Base-by-base conservation (phyloP, 2,888 invertebrate genomes). In the Polyploca ridens region DNA sequence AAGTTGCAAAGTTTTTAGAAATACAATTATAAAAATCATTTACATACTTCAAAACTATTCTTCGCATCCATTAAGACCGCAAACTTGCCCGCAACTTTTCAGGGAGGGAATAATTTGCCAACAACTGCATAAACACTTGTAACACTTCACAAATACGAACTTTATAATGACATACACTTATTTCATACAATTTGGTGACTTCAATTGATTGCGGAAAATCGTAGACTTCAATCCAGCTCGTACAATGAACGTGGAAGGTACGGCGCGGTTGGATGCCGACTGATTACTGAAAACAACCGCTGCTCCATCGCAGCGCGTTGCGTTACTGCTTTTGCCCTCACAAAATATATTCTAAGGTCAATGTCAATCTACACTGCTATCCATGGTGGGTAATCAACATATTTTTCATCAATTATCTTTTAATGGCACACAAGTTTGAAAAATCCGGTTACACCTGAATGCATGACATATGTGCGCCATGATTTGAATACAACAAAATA, bases 271-370 rank as follows among this genome's bases (percentile, higher is more conserved):
- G 19, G 41, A 13, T 41, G 44, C 44, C 61, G 61, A 61, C 44
- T 61, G 61, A 41, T 35, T 33, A 35, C 33, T 35, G 33, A 35
- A 38, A 41, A 41, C 61, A 41, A 60, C 33, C 35, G 35, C 33
- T 33, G 16, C n/a, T 38, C 61, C 3, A 33, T 14, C 11, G 19
- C 60, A 11, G 41, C 27, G 19, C 8, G 61, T 13, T 41, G 44
- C 61, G 61, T 41, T 61, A n/a, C 16, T 38, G 10, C 59, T 38
- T 35, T 59, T 59, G 59, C 59, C 59, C 35, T 35, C 59, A 61
- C 61, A 35, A 61, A 41, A 41, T 13, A 38, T 44, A 61, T 27
- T 61, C 27, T 61, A 27, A 61, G 61, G 61, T 61, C 61, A 61
- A 44, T 41, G 61, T 7, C 61, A 61, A 33, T 41, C 16, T 11